Conservation (phyloP, 1,140 invertebrate species). For the Zophobas atratus region DNA sequence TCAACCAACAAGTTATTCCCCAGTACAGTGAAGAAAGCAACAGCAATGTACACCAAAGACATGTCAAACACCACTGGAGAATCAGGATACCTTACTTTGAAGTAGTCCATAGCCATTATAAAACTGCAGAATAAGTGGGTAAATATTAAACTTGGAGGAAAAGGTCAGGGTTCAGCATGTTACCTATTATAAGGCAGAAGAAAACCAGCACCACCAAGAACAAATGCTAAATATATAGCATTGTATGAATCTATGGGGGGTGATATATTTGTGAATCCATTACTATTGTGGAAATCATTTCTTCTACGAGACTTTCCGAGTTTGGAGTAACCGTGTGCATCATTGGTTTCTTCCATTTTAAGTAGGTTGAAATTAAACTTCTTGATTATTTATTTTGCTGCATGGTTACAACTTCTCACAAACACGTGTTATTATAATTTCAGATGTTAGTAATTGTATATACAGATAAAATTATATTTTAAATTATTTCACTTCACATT, state of each 20-base stretch:
- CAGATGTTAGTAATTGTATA: constrained; percentile 4
- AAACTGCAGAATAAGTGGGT: constrained; percentile 76
- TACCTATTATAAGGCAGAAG: constrained; percentile 93
- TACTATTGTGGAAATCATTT: constrained; percentile 69
- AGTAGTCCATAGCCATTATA: constrained; percentile 92
- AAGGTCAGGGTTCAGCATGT: constrained; percentile 46
- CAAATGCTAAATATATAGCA: constrained; percentile 84
- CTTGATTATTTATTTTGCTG: neutral
- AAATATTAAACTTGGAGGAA: constrained; percentile 3
- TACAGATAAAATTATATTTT: constrained; percentile 26
- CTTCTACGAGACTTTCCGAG: constrained; percentile 71
- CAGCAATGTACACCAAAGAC: constrained; percentile 90
- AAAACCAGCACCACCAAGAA: constrained; percentile 91
- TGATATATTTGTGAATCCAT: constrained; percentile 72
- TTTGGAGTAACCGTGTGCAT: constrained; percentile 65
- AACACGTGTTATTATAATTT: constrained; percentile 34
- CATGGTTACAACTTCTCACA: constrained; percentile 13
- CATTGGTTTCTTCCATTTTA: constrained; percentile 57
- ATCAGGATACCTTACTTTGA: constrained; percentile 86
- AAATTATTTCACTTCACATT: constrained; percentile 33
- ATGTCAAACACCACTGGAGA: constrained; percentile 93
- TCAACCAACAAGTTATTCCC: constrained; percentile 90
- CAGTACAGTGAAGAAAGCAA: constrained; percentile 89
- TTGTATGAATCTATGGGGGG: constrained; percentile 84
- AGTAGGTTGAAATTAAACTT: constrained; percentile 1